A percentile compares a stretch with the other conserved stretches of the same genome.
These are phyloP conservation scores for Phalloptychus januarius DNA, from an alignment of 2,797 vertebrate genomes.

Conservation along the genomic window DNA sequence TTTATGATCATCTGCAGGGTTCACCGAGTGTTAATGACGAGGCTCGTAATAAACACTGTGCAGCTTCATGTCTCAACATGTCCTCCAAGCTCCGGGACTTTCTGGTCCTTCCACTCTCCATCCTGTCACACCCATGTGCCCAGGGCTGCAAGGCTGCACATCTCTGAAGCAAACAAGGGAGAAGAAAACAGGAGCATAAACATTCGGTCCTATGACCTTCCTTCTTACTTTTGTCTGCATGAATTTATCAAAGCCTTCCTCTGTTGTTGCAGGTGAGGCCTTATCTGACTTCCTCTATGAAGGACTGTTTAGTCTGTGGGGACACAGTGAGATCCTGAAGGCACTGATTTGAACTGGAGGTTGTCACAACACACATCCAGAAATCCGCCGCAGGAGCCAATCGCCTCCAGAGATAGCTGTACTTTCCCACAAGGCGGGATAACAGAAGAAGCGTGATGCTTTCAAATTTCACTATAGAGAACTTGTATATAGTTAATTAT, in stretches of 20 bases:
- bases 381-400: constrained; percentile 8
- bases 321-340: constrained; percentile 37
- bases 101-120: constrained; percentile 71
- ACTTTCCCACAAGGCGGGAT: constrained; percentile 51
- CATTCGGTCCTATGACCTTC: neutral
- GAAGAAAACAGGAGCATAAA: constrained; percentile 6
- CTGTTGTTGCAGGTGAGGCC: constrained; percentile 12
- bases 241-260: constrained; percentile 13
- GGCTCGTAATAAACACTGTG: constrained; percentile 41
- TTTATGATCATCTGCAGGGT: neutral
- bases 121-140: constrained; percentile 52
- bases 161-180: constrained; percentile 10
- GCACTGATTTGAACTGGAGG: constrained; percentile 51
- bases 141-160: constrained; percentile 22
- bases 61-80: constrained; percentile 64
- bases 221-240: constrained; percentile 15
- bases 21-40: constrained; percentile 7
- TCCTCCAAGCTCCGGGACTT: constrained; percentile 31
- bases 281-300: constrained; percentile 37
- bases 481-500: neutral
- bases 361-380: constrained; percentile 64
- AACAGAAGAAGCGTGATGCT: constrained; percentile 6
- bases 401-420: constrained; percentile 41
- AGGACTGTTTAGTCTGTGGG: constrained; percentile 66
- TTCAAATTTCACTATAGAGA: neutral